Percentiles rank a stretch among this genome's conserved stretches.
phyloP scores from a whole-genome alignment of 2,888 invertebrate species.

The Agonum fuliginosum region DNA sequence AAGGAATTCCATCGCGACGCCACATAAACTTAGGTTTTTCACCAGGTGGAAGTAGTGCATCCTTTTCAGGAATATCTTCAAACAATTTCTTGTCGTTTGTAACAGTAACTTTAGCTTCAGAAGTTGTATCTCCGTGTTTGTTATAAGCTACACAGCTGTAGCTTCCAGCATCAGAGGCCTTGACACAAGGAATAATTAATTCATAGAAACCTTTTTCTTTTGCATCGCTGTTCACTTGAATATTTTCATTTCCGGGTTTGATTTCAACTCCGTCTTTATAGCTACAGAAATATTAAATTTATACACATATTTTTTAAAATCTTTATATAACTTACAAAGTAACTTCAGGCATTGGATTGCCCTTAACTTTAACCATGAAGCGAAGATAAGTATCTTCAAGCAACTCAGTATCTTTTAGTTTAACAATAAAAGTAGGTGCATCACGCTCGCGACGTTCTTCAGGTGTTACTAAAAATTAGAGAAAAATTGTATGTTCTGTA shows the following conservation, averaged over 20 bases:
- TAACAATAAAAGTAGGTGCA: slow-evolving; percentile 89
- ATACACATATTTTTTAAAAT: slow-evolving; percentile 1
- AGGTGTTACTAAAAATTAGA: slow-evolving; percentile 47
- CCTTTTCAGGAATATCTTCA: slow-evolving; percentile 79
- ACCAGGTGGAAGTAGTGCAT: slow-evolving; percentile 80
- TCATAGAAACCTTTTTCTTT: slow-evolving; percentile 91
- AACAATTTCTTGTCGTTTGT: slow-evolving; percentile 90
- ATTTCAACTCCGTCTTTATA: slow-evolving; percentile 88
- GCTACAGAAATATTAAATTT: slow-evolving; percentile 73
- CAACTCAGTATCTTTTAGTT: slow-evolving; percentile 91
- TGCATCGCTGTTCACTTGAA: slow-evolving; percentile 83
- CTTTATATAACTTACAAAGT: slow-evolving; percentile 84
- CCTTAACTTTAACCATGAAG: slow-evolving; percentile 91
- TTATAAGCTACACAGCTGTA: slow-evolving; percentile 92
- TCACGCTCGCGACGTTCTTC: slow-evolving; percentile 81
- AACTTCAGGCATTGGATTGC: slow-evolving; percentile 91
- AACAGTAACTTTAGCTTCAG: slow-evolving; percentile 86
- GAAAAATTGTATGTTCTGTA: slow-evolving; percentile 32
- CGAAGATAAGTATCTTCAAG: slow-evolving; percentile 89
- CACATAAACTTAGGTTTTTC: slow-evolving; percentile 87
- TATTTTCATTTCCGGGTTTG: slow-evolving; percentile 79
- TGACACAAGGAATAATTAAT: slow-evolving; percentile 88
- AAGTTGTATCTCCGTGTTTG: slow-evolving; percentile 84
- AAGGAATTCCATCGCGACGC: slow-evolving; percentile 90
- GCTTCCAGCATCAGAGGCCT: slow-evolving; percentile 84